phyloP scores from a whole-genome alignment of 2,888 invertebrate genomes.

The Hoplodrina ambigua region DNA sequence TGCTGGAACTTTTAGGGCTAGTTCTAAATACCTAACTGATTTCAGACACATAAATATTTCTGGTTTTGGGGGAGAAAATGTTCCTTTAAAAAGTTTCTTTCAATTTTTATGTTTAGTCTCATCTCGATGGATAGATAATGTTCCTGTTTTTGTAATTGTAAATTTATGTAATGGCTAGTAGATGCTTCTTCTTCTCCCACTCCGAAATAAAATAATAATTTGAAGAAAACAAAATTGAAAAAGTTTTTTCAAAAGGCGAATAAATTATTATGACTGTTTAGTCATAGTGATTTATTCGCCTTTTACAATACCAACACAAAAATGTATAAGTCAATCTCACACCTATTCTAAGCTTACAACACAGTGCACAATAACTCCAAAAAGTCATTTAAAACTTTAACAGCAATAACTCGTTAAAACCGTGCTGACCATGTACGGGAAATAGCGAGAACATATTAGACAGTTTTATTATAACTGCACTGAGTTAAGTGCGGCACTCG shows the following conservation, averaged over 20 bases:
- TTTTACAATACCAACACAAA: neutral
- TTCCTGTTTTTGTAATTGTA: too few species aligned
- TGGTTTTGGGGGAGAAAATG: neutral
- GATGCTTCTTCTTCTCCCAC: too few species aligned
- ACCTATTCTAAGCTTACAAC: constrained; percentile 2
- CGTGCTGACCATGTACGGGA: constrained; percentile 13
- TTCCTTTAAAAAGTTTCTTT: neutral
- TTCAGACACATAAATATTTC: neutral
- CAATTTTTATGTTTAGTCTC: neutral
- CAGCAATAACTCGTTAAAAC: constrained; percentile 8
- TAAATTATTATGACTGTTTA: too few species aligned
- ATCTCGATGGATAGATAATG: too few species aligned
- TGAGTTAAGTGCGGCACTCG: constrained; percentile 52
- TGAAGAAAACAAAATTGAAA: too few species aligned
- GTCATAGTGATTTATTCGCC: too few species aligned
- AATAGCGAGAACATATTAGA: constrained; percentile 38
- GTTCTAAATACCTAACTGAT: neutral
- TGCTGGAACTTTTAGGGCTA: neutral
- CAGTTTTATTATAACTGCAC: constrained; percentile 49
- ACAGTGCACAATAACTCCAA: neutral
- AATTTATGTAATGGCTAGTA: too few species aligned
- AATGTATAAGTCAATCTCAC: neutral
- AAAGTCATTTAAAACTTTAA: constrained; percentile 25
- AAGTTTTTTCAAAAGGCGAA: too few species aligned
- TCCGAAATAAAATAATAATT: too few species aligned